A percentile compares a stretch with the other conserved stretches of the same genome.
Conservation (phyloP, 2,797 vertebrate genomes). For the Pelobates cultripes region DNA sequence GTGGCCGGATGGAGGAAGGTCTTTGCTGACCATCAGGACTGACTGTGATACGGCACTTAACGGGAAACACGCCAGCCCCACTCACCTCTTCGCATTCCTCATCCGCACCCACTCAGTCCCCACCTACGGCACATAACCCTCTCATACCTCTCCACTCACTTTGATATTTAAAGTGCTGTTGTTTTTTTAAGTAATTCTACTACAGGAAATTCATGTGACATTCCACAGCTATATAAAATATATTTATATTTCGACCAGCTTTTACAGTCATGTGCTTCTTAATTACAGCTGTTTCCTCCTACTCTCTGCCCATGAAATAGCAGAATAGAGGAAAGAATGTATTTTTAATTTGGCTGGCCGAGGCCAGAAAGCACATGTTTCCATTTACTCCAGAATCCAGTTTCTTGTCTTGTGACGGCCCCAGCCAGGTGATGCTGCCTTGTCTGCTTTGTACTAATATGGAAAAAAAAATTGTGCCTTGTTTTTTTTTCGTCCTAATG, state of each 20-base stretch:
- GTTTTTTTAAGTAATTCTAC: too few relatives aligned
- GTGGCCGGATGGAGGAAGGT: conserved; percentile 18
- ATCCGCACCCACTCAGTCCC: neutral
- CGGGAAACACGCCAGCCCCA: neutral
- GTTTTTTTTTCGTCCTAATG: too few relatives aligned
- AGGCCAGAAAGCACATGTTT: neutral
- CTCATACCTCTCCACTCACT: neutral
- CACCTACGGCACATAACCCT: too few relatives aligned
- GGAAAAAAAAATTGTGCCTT: neutral
- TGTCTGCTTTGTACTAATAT: neutral
- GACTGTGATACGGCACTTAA: neutral
- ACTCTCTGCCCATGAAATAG: neutral
- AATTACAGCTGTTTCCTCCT: neutral
- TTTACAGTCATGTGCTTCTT: neutral
- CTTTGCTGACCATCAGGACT: conserved; percentile 25
- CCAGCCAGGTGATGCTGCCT: neutral
- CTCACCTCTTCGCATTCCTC: neutral
- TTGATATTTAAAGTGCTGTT: neutral
- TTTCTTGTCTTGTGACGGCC: neutral
- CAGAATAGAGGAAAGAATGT: neutral
- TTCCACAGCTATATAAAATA: too few relatives aligned
- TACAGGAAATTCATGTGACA: too few relatives aligned
- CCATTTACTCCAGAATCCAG: neutral
- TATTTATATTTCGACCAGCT: too few relatives aligned
- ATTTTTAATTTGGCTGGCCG: neutral